Evolutionary conservation across 2,113 vertebrate species (phyloP).

Genomic region (Triplophysa siluroides): DNA sequence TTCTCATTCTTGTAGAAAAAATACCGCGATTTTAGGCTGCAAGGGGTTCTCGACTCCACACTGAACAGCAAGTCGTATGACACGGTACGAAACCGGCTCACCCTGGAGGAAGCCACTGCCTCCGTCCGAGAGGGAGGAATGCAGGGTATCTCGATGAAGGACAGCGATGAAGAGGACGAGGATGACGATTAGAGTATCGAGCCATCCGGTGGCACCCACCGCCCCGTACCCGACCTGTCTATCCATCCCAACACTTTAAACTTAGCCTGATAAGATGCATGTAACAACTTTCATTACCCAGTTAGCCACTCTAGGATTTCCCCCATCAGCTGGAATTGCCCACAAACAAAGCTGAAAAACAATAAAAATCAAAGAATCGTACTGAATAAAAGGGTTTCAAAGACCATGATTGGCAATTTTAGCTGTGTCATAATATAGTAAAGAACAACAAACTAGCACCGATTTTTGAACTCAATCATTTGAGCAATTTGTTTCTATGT

Average conservation of each 20-base stretch:
- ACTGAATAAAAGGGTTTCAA: conserved; percentile 68
- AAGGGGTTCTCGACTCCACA: conserved; percentile 97
- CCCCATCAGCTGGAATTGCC: conserved; percentile 89
- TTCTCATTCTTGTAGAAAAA: conserved; percentile 81
- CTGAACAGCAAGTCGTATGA: conserved; percentile 99
- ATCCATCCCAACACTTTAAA: conserved; percentile 68
- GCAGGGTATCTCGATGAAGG: conserved; percentile 98
- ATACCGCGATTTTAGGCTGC: conserved; percentile 97
- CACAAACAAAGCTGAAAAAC: conserved; percentile 87
- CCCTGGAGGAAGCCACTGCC: conserved; percentile 91
- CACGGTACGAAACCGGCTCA: conserved; percentile 95
- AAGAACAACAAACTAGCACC: conserved; percentile 82
- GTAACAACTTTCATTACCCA: conserved; percentile 93
- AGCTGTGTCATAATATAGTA: conserved; percentile 86
- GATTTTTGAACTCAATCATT: conserved; percentile 84
- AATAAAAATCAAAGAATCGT: conserved; percentile 78
- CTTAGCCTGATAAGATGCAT: conserved; percentile 93
- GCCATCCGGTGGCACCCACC: conserved; percentile 40
- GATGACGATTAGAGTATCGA: conserved; percentile 71
- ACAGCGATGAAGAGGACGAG: conserved; percentile 98
- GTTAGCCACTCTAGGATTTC: conserved; percentile 95
- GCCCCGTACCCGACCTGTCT: conserved; percentile 27
- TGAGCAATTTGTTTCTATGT: conserved; percentile 89
- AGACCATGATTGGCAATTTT: conserved; percentile 87
- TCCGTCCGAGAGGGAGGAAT: conserved; percentile 95